A percentile compares a stretch with the other conserved stretches of the same genome.
phyloP scores from a whole-genome alignment of 2,888 invertebrate species.

The Ophonus ardosiacus region DNA sequence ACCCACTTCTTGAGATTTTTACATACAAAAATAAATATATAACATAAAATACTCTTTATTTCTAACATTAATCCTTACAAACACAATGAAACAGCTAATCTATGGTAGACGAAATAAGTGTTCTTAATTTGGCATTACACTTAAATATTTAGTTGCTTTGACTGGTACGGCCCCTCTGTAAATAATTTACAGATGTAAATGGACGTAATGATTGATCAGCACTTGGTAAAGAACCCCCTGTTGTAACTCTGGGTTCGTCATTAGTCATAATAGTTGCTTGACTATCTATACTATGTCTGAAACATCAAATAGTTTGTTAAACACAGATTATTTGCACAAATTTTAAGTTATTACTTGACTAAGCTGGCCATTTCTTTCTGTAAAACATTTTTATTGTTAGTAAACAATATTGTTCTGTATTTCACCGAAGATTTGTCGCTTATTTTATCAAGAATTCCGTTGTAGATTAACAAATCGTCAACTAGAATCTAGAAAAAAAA shows the following conservation, averaged over 20 bases:
- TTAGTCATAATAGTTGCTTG: slow-evolving; percentile 70
- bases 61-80: not conserved
- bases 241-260: slow-evolving; percentile 69
- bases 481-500: slow-evolving; percentile 81
- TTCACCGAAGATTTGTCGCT: slow-evolving; percentile 61
- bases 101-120: slow-evolving; percentile 21
- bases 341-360: slow-evolving; percentile 67
- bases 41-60: slow-evolving; percentile 45
- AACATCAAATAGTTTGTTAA: slow-evolving; percentile 45
- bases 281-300: slow-evolving; percentile 70
- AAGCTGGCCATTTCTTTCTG: slow-evolving; percentile 69
- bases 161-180: slow-evolving; percentile 69
- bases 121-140: slow-evolving; percentile 44
- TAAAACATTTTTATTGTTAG: slow-evolving; percentile 69
- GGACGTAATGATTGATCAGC: slow-evolving; percentile 73
- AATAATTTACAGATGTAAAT: slow-evolving; percentile 72
- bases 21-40: not conserved
- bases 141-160: slow-evolving; percentile 55
- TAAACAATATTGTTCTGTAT: slow-evolving; percentile 71
- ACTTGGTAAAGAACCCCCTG: slow-evolving; percentile 70
- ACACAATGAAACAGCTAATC: slow-evolving; percentile 20
- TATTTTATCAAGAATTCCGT: slow-evolving; percentile 78
- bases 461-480: slow-evolving; percentile 88
- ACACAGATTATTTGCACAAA: not conserved
- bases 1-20: no score